Percentiles rank a stretch among this genome's conserved stretches.
phyloP scores from a whole-genome alignment of 2,888 invertebrate species.

The Pelosia muscerda region DNA sequence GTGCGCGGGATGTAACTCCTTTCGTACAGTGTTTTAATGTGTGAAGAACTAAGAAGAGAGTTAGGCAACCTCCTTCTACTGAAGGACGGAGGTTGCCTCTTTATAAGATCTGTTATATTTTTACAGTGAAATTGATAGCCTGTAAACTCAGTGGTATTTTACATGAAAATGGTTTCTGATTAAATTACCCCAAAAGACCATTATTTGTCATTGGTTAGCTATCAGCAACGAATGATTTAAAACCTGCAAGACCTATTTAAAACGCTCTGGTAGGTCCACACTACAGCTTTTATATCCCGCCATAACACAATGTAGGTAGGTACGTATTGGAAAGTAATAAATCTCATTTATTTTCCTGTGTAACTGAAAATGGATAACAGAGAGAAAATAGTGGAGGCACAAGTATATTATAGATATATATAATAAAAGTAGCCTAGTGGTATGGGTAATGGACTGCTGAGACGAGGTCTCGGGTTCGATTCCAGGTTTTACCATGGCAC shows the following conservation, averaged over 20 bases:
- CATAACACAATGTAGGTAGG: slow-evolving; percentile 29
- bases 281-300: slow-evolving; percentile 29
- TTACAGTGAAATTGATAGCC: too few species aligned
- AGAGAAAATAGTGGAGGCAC: slow-evolving; percentile 29
- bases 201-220: not conserved
- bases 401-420: not conserved
- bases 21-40: too few species aligned
- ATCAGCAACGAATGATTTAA: slow-evolving; percentile 12
- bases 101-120: too few species aligned
- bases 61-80: too few species aligned
- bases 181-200: not conserved
- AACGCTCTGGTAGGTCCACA: slow-evolving; percentile 23
- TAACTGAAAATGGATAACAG: slow-evolving; percentile 32
- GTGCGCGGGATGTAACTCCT: too few species aligned
- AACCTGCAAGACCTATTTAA: slow-evolving; percentile 31
- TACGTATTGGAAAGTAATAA: slow-evolving; percentile 37
- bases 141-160: too few species aligned
- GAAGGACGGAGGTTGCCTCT: too few species aligned
- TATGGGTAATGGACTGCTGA: too few species aligned
- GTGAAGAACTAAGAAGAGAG: too few species aligned
- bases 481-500: too few species aligned
- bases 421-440: too few species aligned
- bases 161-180: not conserved
- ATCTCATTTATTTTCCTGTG: slow-evolving; percentile 36
- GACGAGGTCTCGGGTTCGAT: too few species aligned